A percentile compares a stretch with the other conserved stretches of the same genome.
Evolutionary conservation across 30 jellyfish, hydroid and myxozoan species (phyloP).

Genomic region (Cassiopea andromeda): DNA sequence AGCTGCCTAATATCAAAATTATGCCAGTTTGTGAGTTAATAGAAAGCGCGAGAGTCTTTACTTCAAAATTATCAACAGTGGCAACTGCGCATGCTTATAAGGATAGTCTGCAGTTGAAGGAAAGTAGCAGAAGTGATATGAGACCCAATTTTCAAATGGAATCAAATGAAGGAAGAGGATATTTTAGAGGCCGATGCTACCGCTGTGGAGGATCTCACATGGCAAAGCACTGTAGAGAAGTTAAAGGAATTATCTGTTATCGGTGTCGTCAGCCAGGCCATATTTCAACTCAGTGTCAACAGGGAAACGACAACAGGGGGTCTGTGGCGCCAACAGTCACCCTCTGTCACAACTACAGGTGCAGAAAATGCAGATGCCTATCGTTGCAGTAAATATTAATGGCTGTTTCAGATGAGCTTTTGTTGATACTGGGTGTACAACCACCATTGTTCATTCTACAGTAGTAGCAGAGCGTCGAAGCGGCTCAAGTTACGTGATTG

Average conservation of each 20-base stretch:
- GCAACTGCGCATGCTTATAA: slow-evolving; percentile 9
- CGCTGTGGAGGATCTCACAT: slow-evolving; percentile 1
- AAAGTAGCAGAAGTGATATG: slow-evolving; percentile 6
- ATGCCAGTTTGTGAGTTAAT: slow-evolving; percentile 7
- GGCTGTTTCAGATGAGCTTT: background rate
- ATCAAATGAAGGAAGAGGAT: background rate
- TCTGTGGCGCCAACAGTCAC: slow-evolving; percentile 11
- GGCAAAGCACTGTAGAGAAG: background rate
- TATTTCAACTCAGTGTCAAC: slow-evolving; percentile 9
- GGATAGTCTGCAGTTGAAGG: background rate
- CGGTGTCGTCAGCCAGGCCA: slow-evolving; percentile 16
- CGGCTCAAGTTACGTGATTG: background rate
- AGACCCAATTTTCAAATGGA: background rate
- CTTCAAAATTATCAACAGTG: background rate
- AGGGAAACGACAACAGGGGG: slow-evolving; percentile 18
- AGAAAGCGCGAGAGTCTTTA: background rate
- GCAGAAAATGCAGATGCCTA: background rate
- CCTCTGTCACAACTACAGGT: background rate
- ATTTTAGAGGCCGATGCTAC: background rate
- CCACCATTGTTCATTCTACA: slow-evolving; percentile 3
- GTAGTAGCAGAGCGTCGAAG: background rate
- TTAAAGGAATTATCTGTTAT: background rate
- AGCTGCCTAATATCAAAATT: background rate
- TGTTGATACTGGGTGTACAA: slow-evolving; percentile 3
- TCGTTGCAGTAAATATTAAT: background rate